Percentiles rank a stretch among this genome's conserved stretches.
phyloP scores from a whole-genome alignment of 2,113 vertebrate genomes.

The Neotoma lepida region DNA sequence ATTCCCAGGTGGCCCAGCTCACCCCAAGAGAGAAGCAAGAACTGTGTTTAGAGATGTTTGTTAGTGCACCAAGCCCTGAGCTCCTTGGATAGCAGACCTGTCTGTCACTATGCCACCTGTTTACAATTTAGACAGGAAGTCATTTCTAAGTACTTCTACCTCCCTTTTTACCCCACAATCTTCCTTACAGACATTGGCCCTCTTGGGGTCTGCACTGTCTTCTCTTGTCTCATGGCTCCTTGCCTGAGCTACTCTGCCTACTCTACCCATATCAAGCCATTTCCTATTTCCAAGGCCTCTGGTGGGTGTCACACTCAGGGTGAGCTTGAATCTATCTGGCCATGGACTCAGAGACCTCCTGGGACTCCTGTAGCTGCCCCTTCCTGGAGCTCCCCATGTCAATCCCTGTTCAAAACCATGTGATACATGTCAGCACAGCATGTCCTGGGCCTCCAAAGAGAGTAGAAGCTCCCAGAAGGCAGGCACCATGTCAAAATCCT shows the following conservation, averaged over 20 bases:
- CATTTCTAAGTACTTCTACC: background rate
- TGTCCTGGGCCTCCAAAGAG: background rate
- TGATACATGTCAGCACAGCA: too few species aligned
- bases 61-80: accelerated
- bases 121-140: accelerated
- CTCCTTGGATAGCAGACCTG: accelerated
- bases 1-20: background rate
- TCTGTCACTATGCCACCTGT: accelerated
- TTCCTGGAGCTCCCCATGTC: background rate
- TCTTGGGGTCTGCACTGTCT: accelerated
- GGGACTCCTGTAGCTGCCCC: background rate
- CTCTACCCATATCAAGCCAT: accelerated
- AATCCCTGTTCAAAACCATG: background rate
- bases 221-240: background rate
- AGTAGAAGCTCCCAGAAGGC: accelerated
- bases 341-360: background rate
- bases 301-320: background rate
- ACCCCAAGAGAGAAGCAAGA: accelerated
- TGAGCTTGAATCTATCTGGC: too few species aligned
- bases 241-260: accelerated
- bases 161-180: background rate
- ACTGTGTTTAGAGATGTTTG: background rate
- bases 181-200: background rate
- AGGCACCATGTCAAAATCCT: accelerated
- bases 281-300: background rate